Percentiles rank a stretch among this genome's conserved stretches.
phyloP scores from a whole-genome alignment of 2,797 vertebrate species.

The Cirrhinus mrigala region DNA sequence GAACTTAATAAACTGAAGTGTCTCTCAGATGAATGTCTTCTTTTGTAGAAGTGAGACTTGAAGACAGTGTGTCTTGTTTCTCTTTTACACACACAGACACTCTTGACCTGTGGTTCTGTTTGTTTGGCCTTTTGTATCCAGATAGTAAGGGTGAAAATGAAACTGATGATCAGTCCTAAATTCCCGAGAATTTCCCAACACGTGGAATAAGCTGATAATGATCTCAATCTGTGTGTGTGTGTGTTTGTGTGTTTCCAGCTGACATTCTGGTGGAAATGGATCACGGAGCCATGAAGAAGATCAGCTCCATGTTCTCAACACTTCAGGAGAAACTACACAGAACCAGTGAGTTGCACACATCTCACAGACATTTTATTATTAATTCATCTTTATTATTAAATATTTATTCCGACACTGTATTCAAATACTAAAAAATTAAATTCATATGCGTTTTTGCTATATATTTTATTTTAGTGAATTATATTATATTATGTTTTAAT shows the following conservation, averaged over 20 bases:
- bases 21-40: neutral
- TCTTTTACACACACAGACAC: neutral
- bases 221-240: neutral
- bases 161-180: neutral
- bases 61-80: neutral
- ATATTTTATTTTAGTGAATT: too few relatives aligned
- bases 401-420: too few relatives aligned
- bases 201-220: neutral
- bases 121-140: neutral
- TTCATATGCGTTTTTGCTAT: too few relatives aligned
- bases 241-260: conserved; percentile 14
- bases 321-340: conserved; percentile 60
- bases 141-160: neutral
- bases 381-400: too few relatives aligned
- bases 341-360: conserved; percentile 43
- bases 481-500: too few relatives aligned
- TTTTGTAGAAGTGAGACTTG: conserved; percentile 14
- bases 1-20: neutral
- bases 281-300: conserved; percentile 40
- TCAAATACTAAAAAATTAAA: too few relatives aligned
- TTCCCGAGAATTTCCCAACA: conserved; percentile 4
- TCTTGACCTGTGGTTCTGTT: neutral
- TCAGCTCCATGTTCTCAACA: neutral
- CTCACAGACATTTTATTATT: too few relatives aligned
- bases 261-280: neutral